Evolutionary conservation across 2,888 invertebrate species (phyloP).

Genomic region (Amaurobius ferox): DNA sequence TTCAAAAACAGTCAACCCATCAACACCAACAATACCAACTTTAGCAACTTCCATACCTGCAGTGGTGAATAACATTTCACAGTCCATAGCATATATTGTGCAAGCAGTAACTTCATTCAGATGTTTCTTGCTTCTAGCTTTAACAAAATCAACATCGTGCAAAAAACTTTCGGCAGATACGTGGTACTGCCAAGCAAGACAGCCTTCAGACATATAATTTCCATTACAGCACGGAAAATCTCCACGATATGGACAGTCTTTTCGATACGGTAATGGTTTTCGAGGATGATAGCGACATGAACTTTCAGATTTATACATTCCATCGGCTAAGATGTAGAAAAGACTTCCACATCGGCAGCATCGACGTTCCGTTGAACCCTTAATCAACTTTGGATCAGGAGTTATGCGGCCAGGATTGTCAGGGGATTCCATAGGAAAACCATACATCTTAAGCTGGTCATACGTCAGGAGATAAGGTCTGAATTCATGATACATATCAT

Average conservation of each 20-base stretch:
- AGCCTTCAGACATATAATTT: conserved; percentile 81
- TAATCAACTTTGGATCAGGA: neutral
- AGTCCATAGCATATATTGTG: conserved; percentile 90
- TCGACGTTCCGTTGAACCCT: conserved; percentile 73
- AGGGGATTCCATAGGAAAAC: conserved; percentile 85
- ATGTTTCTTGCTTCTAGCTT: conserved; percentile 78
- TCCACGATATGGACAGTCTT: conserved; percentile 44
- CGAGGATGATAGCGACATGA: conserved; percentile 49
- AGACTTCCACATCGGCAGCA: conserved; percentile 69
- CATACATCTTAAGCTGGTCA: conserved; percentile 87
- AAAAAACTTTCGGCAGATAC: conserved; percentile 86
- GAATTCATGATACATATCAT: conserved; percentile 74
- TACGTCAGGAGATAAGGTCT: conserved; percentile 82
- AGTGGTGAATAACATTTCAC: conserved; percentile 98
- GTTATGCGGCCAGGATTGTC: conserved; percentile 79
- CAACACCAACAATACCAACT: conserved; percentile 90
- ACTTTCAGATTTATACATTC: conserved; percentile 43
- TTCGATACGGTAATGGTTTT: conserved; percentile 3
- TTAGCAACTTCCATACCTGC: conserved; percentile 93
- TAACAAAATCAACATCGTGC: conserved; percentile 84
- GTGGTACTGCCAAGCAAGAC: conserved; percentile 83
- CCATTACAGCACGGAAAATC: conserved; percentile 83
- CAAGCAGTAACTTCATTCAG: neutral
- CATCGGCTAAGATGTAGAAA: conserved; percentile 62
- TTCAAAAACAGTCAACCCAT: conserved; percentile 90